Conservation (phyloP, 2,888 invertebrate genomes). For the Caenorhabditis uteleia region DNA sequence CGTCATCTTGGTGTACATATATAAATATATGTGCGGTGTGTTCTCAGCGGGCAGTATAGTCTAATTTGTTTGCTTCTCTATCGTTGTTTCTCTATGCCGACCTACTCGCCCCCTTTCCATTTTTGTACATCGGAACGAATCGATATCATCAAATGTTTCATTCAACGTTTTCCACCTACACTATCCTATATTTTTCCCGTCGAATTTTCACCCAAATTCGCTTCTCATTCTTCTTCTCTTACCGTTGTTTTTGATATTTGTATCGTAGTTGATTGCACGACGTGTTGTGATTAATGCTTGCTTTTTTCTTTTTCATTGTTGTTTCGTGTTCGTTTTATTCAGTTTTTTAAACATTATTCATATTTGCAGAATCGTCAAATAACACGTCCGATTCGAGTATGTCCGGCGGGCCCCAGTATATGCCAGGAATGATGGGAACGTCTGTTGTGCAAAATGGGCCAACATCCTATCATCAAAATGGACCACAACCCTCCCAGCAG, state of each 20-base stretch:
- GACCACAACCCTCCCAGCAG: slow-evolving; percentile 10
- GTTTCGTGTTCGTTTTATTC: slow-evolving; percentile 1
- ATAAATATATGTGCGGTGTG: no score
- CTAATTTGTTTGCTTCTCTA: no score
- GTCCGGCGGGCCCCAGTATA: slow-evolving; percentile 44
- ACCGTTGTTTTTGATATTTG: not conserved
- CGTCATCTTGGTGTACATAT: no score
- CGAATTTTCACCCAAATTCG: no score
- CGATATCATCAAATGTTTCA: not conserved
- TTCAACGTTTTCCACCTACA: no score
- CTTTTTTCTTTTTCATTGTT: not conserved
- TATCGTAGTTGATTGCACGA: no score
- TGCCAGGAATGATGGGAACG: slow-evolving; percentile 29
- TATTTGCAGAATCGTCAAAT: slow-evolving; percentile 45
- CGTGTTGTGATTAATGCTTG: not conserved
- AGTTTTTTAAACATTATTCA: not conserved
- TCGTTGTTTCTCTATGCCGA: no score
- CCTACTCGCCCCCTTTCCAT: no score
- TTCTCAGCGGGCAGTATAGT: no score
- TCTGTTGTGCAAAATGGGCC: slow-evolving; percentile 11
- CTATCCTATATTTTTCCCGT: no score
- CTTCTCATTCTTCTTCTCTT: not conserved
- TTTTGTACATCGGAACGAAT: no score
- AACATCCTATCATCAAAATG: slow-evolving; percentile 9
- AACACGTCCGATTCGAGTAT: slow-evolving; percentile 37